Percentiles rank a stretch among this genome's conserved stretches.
Evolutionary conservation across 2,113 vertebrate genomes (phyloP).

Genomic region (Acanthochromis polyacanthus): DNA sequence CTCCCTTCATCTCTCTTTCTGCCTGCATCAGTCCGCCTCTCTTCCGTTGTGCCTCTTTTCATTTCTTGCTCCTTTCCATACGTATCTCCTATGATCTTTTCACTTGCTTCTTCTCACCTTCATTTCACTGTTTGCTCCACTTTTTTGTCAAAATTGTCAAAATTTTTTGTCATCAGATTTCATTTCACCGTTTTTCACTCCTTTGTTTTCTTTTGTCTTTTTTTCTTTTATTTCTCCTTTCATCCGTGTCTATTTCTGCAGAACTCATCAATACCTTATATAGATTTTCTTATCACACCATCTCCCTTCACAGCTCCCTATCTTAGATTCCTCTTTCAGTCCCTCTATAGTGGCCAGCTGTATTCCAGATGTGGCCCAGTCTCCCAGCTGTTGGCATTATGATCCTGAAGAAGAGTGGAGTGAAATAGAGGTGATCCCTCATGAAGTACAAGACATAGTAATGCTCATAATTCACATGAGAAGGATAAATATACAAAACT

Average conservation of each 20-base stretch:
- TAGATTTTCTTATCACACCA: slow-evolving; percentile 33
- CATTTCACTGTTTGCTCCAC: not conserved
- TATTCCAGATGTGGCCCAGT: slow-evolving; percentile 57
- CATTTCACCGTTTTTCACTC: not conserved
- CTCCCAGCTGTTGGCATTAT: slow-evolving; percentile 53
- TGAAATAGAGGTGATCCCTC: slow-evolving; percentile 32
- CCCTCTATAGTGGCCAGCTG: slow-evolving; percentile 50
- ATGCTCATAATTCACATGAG: slow-evolving; percentile 5
- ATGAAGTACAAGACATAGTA: not conserved
- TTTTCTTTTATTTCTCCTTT: not conserved
- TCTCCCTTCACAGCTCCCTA: not conserved
- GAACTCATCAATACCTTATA: not conserved
- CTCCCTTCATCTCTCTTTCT: slow-evolving; percentile 36
- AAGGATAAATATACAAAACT: slow-evolving; percentile 19
- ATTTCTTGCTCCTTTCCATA: not conserved
- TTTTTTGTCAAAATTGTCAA: not conserved
- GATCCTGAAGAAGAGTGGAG: slow-evolving; percentile 19
- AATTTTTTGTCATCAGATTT: not conserved
- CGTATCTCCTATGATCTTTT: not conserved
- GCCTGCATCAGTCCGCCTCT: slow-evolving; percentile 1
- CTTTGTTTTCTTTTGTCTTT: not conserved
- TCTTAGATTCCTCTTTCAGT: slow-evolving; percentile 17
- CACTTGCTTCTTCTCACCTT: not conserved
- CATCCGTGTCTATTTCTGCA: not conserved
- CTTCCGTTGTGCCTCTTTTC: slow-evolving; percentile 7